These are phyloP conservation scores for Mythimna ferrago DNA, from an alignment of 2,888 invertebrate genomes.

Conservation along the genomic window DNA sequence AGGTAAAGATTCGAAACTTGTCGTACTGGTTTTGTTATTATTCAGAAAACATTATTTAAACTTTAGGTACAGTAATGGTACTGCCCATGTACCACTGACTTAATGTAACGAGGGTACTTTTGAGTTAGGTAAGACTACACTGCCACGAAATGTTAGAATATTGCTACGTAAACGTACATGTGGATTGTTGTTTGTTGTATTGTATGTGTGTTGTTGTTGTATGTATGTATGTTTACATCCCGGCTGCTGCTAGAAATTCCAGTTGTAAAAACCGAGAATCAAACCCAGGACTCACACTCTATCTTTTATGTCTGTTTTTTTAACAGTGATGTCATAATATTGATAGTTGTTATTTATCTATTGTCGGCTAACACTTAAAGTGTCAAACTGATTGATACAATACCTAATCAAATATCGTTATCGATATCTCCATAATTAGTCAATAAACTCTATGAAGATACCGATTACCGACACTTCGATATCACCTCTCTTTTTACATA, in stretches of 20 bases:
- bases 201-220: no score
- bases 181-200: no score
- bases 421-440: constrained; percentile 41
- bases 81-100: no score
- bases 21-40: constrained; percentile 19
- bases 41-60: no score
- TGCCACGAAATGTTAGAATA: no score
- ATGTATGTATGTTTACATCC: no score
- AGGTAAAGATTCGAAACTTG: constrained; percentile 27
- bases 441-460: constrained; percentile 33
- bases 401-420: constrained; percentile 29
- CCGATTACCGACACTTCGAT: constrained; percentile 22
- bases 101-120: no score
- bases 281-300: neutral
- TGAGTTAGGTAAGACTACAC: no score
- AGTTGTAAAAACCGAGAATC: neutral
- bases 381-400: constrained; percentile 23
- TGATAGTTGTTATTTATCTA: neutral
- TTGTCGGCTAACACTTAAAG: constrained; percentile 10
- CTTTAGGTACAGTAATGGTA: no score
- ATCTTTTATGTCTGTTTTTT: neutral
- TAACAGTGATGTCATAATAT: constrained; percentile 5
- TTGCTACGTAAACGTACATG: no score
- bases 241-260: no score
- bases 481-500: constrained; percentile 40